These are phyloP conservation scores for Ctenomys sociabilis DNA, from an alignment of 2,113 vertebrate genomes.

Conservation along the genomic window DNA sequence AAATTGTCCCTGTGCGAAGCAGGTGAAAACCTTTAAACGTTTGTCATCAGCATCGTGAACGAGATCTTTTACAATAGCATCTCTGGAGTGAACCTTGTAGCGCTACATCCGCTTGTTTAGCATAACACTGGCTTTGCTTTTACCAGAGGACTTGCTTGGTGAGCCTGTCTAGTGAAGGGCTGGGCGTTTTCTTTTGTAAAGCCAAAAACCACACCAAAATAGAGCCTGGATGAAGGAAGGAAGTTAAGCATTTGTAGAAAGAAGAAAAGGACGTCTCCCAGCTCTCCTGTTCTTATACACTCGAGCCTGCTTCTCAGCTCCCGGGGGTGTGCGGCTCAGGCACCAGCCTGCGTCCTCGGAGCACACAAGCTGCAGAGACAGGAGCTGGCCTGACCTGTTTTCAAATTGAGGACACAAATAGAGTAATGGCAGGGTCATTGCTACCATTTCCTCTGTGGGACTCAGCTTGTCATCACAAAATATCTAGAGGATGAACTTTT, in stretches of 20 bases:
- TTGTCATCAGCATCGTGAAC: slow-evolving; percentile 26
- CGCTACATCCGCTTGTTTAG: not conserved
- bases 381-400: not conserved
- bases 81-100: not conserved
- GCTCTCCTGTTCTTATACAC: not conserved
- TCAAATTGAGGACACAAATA: not conserved
- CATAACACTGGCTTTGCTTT: slow-evolving; percentile 43
- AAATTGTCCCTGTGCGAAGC: slow-evolving; percentile 1
- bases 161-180: slow-evolving; percentile 22
- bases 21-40: slow-evolving; percentile 44
- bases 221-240: not conserved
- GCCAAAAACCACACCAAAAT: not conserved
- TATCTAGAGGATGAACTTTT: not conserved
- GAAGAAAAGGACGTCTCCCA: not conserved
- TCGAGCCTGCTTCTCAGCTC: not conserved
- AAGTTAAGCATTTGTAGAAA: slow-evolving; percentile 46
- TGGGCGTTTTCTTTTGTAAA: slow-evolving; percentile 35
- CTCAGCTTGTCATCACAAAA: not conserved
- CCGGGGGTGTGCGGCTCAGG: not conserved
- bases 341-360: not conserved
- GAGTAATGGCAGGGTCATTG: not conserved
- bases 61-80: not conserved
- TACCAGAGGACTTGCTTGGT: slow-evolving; percentile 4
- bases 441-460: too few species aligned
- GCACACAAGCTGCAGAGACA: not conserved